Base-by-base conservation (phyloP, 2,113 vertebrate species). In the Bubo blakistoni region DNA sequence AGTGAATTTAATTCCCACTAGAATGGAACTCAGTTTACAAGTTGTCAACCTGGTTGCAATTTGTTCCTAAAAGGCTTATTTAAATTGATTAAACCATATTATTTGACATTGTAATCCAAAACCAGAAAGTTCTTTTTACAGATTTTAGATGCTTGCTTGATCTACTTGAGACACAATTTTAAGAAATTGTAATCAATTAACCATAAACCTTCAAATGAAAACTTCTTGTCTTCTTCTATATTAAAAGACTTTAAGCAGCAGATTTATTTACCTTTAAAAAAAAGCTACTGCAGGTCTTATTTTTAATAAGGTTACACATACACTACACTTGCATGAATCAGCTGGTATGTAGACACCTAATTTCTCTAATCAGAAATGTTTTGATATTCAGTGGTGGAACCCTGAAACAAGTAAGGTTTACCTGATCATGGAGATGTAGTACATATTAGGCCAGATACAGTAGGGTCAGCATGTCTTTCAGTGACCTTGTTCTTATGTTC, bases 1-100 rank as follows among this genome's bases (percentile, higher is more conserved):
- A 86, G 55, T 74, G 40, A 79, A 94, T 96, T 95, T 91, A 95
- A 95, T 95, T 95, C 67, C 54, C 46, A 38, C 32, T 96, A 81
- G 67, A 97, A 96, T 78, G 86, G 77, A 97, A 89, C 22, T 78
- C 70, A 96, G n/a, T 20, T 80, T 85, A 82, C 57, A 82, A 88
- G 65, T 69, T 92, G 63, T 80, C 71, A 96, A 17, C 19, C 52
- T 96, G 42, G 42, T 73, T 84, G 46, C 38, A 94, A 77, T 96
- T 96, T 94, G 29, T 73, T 95, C 85, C 67, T 92, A 46, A 88
- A 97, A 73, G 40, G 26, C 4, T 82, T 71, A 81, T 77, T 91
- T 66, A 72, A 96, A 91, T 89, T 62, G 34, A 55, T 79, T 70
- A 91, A 92, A 57, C 26, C 55, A 26, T 63, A 79, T 67, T 95